These are phyloP conservation scores for Drosophila elegans DNA, from an alignment of 1,140 invertebrate species.

Conservation along the genomic window DNA sequence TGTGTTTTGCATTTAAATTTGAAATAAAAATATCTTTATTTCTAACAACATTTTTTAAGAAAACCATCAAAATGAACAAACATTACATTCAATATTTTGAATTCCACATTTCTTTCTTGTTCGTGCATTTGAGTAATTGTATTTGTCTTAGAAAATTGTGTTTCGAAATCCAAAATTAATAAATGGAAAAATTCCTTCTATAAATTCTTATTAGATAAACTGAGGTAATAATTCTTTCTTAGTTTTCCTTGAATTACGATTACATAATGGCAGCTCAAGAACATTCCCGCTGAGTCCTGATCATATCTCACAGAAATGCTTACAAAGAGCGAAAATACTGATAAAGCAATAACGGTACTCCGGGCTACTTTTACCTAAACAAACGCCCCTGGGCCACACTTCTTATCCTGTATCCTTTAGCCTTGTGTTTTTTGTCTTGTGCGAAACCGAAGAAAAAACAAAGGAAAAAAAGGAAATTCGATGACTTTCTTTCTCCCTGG, in stretches of 20 bases:
- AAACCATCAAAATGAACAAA: too few relatives aligned
- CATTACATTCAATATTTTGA: too few relatives aligned
- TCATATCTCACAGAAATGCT: conserved; percentile 1
- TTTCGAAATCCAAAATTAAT: too few relatives aligned
- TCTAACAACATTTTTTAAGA: too few relatives aligned
- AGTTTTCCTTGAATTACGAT: conserved; percentile 21
- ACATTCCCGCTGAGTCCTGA: conserved; percentile 26
- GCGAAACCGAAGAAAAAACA: conserved; percentile 19
- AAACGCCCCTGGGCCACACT: conserved; percentile 21
- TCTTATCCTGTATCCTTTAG: conserved; percentile 29
- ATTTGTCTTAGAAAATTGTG: too few relatives aligned
- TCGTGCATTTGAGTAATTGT: too few relatives aligned
- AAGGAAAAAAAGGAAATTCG: conserved; percentile 8
- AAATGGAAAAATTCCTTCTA: too few relatives aligned
- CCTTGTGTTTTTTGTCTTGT: conserved; percentile 6
- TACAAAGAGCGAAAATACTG: neutral
- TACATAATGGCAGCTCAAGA: conserved; percentile 11
- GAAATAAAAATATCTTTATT: too few relatives aligned
- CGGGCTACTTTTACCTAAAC: conserved; percentile 12
- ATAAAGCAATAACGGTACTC: conserved; percentile 39
- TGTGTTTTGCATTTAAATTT: too few relatives aligned
- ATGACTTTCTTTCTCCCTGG: conserved; percentile 28
- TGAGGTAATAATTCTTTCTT: conserved; percentile 12
- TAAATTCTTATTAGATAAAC: conserved; percentile 3
- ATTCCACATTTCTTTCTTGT: too few relatives aligned